A percentile compares a stretch with the other conserved stretches of the same genome.
Conservation (phyloP, 2,797 vertebrate species). For the Sorex maritimensis region DNA sequence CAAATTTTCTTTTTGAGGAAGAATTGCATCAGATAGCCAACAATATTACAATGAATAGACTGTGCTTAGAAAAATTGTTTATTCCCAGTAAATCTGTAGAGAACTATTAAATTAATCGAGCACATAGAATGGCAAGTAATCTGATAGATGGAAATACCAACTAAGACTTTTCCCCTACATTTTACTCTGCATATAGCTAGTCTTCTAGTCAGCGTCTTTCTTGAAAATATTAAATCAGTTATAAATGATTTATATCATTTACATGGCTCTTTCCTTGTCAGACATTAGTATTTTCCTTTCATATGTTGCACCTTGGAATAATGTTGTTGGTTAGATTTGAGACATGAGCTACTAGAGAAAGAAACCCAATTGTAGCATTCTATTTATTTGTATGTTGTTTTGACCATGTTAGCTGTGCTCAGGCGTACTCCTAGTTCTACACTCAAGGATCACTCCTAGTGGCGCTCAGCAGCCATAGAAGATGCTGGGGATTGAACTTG, state of each 20-base stretch:
- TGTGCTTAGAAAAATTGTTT: not conserved
- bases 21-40: slow-evolving; percentile 30
- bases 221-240: slow-evolving; percentile 10
- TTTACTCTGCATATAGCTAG: not conserved
- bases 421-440: too few relatives aligned
- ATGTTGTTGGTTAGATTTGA: not conserved
- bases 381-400: not conserved
- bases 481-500: too few relatives aligned
- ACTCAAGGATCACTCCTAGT: too few relatives aligned
- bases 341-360: slow-evolving; percentile 44
- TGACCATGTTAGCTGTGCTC: too few relatives aligned
- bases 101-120: slow-evolving; percentile 28
- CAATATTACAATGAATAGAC: not conserved
- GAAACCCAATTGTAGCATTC: not conserved
- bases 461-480: too few relatives aligned
- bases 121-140: slow-evolving; percentile 11
- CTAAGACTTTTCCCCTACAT: not conserved
- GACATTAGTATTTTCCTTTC: not conserved
- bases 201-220: not conserved
- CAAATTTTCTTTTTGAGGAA: slow-evolving; percentile 64
- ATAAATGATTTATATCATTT: not conserved
- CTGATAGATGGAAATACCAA: slow-evolving; percentile 36
- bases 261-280: not conserved
- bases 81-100: not conserved
- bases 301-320: not conserved